phyloP scores from a whole-genome alignment of 2,797 vertebrate species.

The Gadopsis marmoratus region DNA sequence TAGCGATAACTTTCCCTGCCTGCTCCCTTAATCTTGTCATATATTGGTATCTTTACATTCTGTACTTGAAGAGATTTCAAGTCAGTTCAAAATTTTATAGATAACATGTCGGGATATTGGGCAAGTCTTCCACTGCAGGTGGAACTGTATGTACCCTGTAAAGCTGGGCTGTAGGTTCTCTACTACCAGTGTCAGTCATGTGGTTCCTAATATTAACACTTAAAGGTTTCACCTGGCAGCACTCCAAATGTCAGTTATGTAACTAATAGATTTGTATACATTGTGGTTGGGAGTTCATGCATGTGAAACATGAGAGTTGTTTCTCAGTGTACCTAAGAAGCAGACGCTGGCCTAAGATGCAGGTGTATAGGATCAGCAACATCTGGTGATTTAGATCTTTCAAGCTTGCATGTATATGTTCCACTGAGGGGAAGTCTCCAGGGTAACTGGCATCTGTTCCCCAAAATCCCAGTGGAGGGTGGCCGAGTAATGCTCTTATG shows the following conservation, averaged over 20 bases:
- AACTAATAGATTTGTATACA: conserved; percentile 33
- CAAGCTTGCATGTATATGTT: conserved; percentile 14
- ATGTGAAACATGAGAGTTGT: not conserved
- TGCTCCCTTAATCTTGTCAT: not conserved
- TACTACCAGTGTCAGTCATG: not conserved
- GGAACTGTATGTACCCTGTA: not conserved
- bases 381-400: conserved; percentile 48
- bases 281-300: conserved; percentile 12
- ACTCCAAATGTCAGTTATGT: conserved; percentile 19
- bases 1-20: not conserved
- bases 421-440: conserved; percentile 9
- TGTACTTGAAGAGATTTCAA: not conserved
- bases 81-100: not conserved
- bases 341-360: not conserved
- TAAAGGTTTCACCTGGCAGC: not conserved
- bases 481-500: conserved; percentile 27
- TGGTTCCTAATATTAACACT: conserved; percentile 10
- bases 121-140: not conserved
- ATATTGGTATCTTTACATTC: not conserved
- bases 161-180: not conserved
- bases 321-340: conserved; percentile 1
- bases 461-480: conserved; percentile 14
- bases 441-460: conserved; percentile 41
- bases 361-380: conserved; percentile 30
- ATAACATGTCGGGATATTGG: not conserved